Conservation (phyloP, 2,113 vertebrate genomes). For the Hypanus sabinus region DNA sequence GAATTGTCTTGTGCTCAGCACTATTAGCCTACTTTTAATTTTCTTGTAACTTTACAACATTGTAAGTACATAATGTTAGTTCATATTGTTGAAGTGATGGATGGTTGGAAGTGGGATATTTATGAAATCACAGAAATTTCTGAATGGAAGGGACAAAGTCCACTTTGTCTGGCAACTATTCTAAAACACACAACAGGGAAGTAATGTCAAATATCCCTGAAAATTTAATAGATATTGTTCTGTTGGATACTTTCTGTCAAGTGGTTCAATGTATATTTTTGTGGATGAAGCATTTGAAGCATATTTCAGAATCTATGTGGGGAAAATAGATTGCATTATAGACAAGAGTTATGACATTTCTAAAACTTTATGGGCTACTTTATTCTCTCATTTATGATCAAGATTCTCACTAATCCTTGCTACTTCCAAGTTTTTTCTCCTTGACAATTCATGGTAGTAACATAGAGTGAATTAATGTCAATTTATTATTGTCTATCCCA, state of each 20-base stretch:
- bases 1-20: neutral
- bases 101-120: neutral
- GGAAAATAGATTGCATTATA: neutral
- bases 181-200: neutral
- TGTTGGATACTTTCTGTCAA: neutral
- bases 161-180: neutral
- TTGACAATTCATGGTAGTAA: neutral
- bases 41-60: neutral
- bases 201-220: neutral
- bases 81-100: neutral
- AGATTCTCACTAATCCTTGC: neutral
- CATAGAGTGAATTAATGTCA: neutral
- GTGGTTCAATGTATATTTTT: neutral
- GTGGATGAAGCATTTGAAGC: neutral
- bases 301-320: neutral
- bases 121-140: neutral
- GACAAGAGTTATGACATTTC: neutral
- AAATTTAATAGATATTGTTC: neutral
- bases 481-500: neutral
- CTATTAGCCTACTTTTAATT: neutral
- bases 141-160: neutral
- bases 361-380: neutral
- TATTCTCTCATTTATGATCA: constrained; percentile 12
- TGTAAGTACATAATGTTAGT: neutral
- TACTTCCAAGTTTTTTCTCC: neutral